Evolutionary conservation across 2,888 invertebrate genomes (phyloP), one percentile per base, ranked within the genome.

Genomic region (Nemotelus nigrinus): DNA sequence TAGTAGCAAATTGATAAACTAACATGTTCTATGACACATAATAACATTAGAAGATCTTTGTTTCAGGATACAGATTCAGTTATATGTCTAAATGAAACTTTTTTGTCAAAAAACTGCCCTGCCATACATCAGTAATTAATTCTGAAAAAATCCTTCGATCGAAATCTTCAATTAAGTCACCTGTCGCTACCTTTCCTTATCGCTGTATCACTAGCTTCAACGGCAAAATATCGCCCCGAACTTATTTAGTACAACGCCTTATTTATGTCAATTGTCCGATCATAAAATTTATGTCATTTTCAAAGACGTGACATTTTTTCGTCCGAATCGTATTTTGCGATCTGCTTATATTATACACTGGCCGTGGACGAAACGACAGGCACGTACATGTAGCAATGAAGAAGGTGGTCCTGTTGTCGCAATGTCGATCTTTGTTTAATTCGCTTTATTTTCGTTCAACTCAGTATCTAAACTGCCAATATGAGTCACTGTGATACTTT

Each of bases 201-300:
- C 67, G 67, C 10, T 43, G 10, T 44, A 4, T 25, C 50, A 67
- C 50, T 50, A n/a, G 6, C 48, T n/a, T 48, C 25, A 25, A 3
- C 45, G 41, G 45, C 10, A n/a, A n/a, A 67, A 67, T 67, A 67
- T 67, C 67, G 25, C 50, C 48, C 50, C 48, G 39, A 67, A 48
- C 67, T 48, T 67, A 67, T 70, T 70, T 44, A 70, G 70, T 57
- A 55, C 70, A 57, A 70, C 70, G 70, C 57, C 57, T 70, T 70
- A 70, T 70, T 72, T 50, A 72, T 72, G 53, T 72, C 71, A 72
- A 72, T 72, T 72, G 55, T 57, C 71, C 44, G 57, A 58, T 72
- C 71, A 58, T 72, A 72, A 57, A 72, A 57, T 57, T 57, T 72
- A 70, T 43, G 70, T 44, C 43, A 58, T 57, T 72, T 58, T 57